phyloP scores from a whole-genome alignment of 2,797 vertebrate species.

The Danio aesculapii region DNA sequence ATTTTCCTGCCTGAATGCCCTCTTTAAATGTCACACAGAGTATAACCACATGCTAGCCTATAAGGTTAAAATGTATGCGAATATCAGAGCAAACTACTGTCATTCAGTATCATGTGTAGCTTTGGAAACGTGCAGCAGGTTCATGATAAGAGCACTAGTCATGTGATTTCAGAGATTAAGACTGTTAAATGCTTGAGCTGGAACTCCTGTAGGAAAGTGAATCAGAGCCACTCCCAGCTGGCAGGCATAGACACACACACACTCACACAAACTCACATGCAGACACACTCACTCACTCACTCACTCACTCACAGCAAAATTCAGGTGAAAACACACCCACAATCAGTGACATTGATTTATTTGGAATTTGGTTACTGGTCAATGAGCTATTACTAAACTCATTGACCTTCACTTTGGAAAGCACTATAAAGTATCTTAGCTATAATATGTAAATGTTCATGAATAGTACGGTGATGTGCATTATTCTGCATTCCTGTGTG shows the following conservation, averaged over 20 bases:
- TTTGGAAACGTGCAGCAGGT: conserved; percentile 42
- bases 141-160: conserved; percentile 45
- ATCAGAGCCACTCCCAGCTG: conserved; percentile 70
- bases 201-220: conserved; percentile 58
- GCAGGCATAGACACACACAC: conserved; percentile 51
- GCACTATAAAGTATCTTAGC: neutral
- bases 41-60: neutral
- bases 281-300: conserved; percentile 14
- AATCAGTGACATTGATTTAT: neutral
- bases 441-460: neutral
- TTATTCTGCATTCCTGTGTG: neutral
- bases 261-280: neutral
- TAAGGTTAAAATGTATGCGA: conserved; percentile 14
- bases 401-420: neutral
- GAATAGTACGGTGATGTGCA: neutral
- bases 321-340: conserved; percentile 21
- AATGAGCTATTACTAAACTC: neutral
- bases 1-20: neutral
- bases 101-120: conserved; percentile 26
- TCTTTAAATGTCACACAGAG: neutral
- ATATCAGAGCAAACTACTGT: conserved; percentile 23
- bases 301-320: conserved; percentile 10
- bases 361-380: neutral
- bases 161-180: conserved; percentile 54
- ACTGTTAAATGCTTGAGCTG: conserved; percentile 41